These are phyloP conservation scores for Phrynocephalus forsythii DNA, from an alignment of 2,797 vertebrate species.

Conservation along the genomic window DNA sequence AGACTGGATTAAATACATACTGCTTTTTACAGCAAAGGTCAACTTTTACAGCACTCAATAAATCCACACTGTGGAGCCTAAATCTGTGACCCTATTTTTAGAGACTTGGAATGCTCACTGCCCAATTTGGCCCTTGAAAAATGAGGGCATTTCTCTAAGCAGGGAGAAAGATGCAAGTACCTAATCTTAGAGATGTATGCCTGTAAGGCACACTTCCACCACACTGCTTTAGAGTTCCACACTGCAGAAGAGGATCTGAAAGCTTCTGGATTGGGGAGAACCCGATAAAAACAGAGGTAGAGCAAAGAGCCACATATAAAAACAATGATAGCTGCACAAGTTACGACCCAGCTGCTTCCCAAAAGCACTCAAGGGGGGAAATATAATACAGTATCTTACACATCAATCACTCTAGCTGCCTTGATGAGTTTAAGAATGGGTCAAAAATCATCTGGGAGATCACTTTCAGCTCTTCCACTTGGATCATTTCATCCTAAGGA, in stretches of 20 bases:
- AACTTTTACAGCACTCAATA: neutral
- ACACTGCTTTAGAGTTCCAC: neutral
- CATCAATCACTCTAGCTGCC: neutral
- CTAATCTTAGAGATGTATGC: constrained; percentile 16
- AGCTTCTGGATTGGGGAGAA: neutral
- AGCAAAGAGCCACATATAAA: neutral
- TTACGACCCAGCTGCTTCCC: neutral
- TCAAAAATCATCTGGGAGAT: too few relatives aligned
- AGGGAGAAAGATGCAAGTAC: neutral
- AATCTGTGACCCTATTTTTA: constrained; percentile 5
- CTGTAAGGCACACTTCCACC: constrained; percentile 10
- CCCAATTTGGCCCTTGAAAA: neutral
- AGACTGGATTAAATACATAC: neutral
- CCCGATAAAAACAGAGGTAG: neutral
- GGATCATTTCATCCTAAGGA: too few relatives aligned
- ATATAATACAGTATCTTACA: neutral
- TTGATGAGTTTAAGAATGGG: neutral
- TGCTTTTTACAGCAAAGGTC: neutral
- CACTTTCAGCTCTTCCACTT: too few relatives aligned
- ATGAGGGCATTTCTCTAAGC: constrained; percentile 11
- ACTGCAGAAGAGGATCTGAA: neutral
- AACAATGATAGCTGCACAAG: neutral
- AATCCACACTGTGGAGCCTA: neutral
- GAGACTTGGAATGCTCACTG: neutral
- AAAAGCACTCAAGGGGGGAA: neutral